These are phyloP conservation scores for Panonychus citri DNA, from an alignment of 1,140 invertebrate species.

Conservation along the genomic window DNA sequence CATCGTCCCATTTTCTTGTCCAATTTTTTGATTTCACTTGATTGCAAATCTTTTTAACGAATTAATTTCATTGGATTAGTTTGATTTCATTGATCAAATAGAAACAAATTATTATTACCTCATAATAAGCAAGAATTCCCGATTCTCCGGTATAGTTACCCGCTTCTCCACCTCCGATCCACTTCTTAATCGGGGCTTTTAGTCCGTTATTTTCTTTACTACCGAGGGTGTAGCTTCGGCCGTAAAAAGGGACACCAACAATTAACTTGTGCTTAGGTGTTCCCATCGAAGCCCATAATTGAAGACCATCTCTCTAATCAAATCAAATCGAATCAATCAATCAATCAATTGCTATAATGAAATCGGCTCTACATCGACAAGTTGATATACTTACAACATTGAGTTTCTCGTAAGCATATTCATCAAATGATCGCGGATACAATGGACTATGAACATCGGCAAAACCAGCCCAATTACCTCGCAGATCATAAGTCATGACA, in stretches of 20 bases:
- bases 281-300: constrained; percentile 61
- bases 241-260: constrained; percentile 65
- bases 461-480: constrained; percentile 71
- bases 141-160: constrained; percentile 31
- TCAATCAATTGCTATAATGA: too few species aligned
- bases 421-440: constrained; percentile 32
- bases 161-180: constrained; percentile 44
- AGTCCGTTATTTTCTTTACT: constrained; percentile 50
- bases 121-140: constrained; percentile 23
- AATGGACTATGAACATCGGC: constrained; percentile 58
- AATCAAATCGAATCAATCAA: constrained; percentile 1
- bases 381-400: constrained; percentile 32
- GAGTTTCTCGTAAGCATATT: constrained; percentile 62
- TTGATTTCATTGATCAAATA: background rate
- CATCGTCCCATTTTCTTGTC: constrained; percentile 57
- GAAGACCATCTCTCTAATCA: constrained; percentile 50
- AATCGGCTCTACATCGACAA: background rate
- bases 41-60: constrained; percentile 39
- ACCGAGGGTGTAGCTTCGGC: constrained; percentile 51
- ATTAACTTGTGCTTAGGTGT: constrained; percentile 64
- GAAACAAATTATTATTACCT: constrained; percentile 13
- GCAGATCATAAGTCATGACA: constrained; percentile 68
- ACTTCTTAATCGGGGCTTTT: constrained; percentile 56
- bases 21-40: constrained; percentile 40
- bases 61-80: background rate